These are phyloP conservation scores for Campoletis sonorensis DNA, from an alignment of 1,140 invertebrate species.

Conservation along the genomic window DNA sequence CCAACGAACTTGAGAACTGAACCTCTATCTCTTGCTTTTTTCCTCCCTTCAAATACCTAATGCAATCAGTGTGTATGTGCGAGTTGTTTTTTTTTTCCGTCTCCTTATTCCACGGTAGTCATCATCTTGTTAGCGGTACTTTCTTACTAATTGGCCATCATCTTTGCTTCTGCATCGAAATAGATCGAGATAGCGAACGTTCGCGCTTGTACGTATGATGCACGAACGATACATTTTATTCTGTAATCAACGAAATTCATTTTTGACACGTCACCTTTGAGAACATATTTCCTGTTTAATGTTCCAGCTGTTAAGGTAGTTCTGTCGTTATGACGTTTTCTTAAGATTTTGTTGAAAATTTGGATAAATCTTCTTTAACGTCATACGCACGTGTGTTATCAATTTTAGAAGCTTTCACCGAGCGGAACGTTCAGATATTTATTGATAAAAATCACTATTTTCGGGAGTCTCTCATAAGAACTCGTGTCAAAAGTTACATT, in stretches of 20 bases:
- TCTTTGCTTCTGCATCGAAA: constrained; percentile 16
- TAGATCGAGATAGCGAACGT: background rate
- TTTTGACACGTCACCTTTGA: background rate
- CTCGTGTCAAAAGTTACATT: no score
- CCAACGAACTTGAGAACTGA: background rate
- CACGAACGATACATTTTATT: background rate
- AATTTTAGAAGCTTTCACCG: no score
- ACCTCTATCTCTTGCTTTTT: background rate
- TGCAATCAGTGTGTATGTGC: background rate
- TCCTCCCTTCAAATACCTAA: background rate
- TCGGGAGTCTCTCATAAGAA: no score
- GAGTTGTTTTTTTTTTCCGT: background rate
- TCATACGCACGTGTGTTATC: no score
- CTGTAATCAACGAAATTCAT: background rate
- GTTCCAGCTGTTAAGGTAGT: no score
- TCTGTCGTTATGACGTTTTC: no score
- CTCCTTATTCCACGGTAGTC: background rate
- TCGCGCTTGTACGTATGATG: background rate
- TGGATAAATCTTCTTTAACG: no score
- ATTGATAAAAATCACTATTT: no score
- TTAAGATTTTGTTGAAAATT: no score
- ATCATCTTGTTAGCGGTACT: constrained; percentile 40
- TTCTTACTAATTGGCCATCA: constrained; percentile 27
- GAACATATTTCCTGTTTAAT: no score
- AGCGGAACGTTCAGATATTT: no score